These are phyloP conservation scores for Ciconia stormi DNA, from an alignment of 2,113 vertebrate species.

Conservation along the genomic window DNA sequence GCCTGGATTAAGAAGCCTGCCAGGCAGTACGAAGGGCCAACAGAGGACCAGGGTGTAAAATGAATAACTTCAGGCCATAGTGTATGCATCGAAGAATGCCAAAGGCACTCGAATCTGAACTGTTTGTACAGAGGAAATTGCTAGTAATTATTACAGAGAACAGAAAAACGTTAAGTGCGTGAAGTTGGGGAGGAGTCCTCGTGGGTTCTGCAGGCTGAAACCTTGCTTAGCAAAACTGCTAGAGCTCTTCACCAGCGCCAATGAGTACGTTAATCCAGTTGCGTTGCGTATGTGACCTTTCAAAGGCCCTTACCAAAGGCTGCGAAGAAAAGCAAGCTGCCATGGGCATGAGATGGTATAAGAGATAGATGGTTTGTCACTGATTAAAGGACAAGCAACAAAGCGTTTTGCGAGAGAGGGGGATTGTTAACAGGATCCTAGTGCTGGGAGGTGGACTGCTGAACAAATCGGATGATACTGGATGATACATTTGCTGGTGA, in stretches of 20 bases:
- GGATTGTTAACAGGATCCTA: neutral
- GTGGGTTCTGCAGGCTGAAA: neutral
- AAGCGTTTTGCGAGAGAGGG: neutral
- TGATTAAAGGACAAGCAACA: neutral
- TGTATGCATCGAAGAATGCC: accelerated
- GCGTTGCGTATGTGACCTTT: neutral
- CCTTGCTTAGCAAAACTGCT: neutral
- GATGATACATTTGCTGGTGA: neutral
- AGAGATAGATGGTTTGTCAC: neutral
- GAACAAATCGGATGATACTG: neutral
- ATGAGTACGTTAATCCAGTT: no score
- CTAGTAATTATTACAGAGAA: neutral
- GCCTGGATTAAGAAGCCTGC: conserved; percentile 6
- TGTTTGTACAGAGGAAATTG: neutral
- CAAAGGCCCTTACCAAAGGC: neutral
- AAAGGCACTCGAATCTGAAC: neutral
- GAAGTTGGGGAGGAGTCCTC: neutral
- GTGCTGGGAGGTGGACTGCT: neutral
- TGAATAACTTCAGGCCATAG: neutral
- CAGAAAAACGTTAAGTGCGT: neutral
- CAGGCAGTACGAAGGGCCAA: neutral
- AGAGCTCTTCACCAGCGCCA: neutral
- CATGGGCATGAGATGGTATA: no score
- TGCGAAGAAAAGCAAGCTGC: neutral
- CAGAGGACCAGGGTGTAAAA: neutral